Evolutionary conservation across 2,113 vertebrate species (phyloP), one percentile per base, ranked within the genome.

Genomic region (Pseudopodoces humilis): DNA sequence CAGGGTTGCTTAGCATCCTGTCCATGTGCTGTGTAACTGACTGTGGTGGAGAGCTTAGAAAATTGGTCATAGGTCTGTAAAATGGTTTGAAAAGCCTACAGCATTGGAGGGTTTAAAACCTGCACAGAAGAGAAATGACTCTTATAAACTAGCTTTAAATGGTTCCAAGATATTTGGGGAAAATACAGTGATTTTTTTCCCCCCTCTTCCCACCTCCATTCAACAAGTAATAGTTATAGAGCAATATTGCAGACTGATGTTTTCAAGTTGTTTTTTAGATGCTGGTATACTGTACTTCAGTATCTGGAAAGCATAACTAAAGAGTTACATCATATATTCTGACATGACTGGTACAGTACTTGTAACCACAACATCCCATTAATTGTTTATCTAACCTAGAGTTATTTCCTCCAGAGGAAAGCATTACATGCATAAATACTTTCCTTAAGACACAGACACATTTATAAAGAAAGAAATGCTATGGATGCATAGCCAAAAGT

Each of bases 121-220:
- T 47, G 2, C 60, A 79, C 7, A 35, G 43, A 60, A 60, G 25
- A 79, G 43, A 65, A 91, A 44, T 44, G 0, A 55, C 41, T 87
- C 39, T 30, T 65, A n/a, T 21, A 58, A 72, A 41, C 8, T 9
- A 41, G 22, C 10, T 89, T 84, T 18, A 41, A 86, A 46, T 47
- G 13, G 4, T 80, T 83, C 4, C 49, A n/a, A 62, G 25, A 14
- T 81, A 55, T 62, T 47, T 86, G 25, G 18, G 28, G 37, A 53
- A 90, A 81, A 55, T 14, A 24, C 7, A 28, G 53, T 43, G 31
- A 6, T 15, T 63, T 71, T 71, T 62, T 43, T 35, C 3, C 3
- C 1, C 2, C 3, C 4, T 2, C 13, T 3, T 5, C 6, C 5
- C 5, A 1, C 4, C 2, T 3, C 15, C 6, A 7, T 41, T 82